A percentile compares a stretch with the other conserved stretches of the same genome.
These are phyloP conservation scores for Pseudomyrmex dendroicus DNA, from an alignment of 1,140 invertebrate genomes.

Conservation along the genomic window DNA sequence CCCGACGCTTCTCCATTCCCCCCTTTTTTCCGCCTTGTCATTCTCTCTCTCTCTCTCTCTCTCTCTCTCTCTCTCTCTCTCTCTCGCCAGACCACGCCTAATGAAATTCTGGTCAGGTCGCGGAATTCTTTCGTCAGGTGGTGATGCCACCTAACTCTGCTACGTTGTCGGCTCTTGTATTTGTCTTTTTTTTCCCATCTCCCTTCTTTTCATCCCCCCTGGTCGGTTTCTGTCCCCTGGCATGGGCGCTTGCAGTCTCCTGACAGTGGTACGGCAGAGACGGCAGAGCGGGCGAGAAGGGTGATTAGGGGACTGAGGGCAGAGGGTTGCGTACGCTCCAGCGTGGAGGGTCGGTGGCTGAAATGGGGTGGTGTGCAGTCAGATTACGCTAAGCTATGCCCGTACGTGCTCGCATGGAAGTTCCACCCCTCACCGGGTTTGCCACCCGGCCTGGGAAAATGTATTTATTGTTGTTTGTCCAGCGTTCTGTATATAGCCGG, in stretches of 20 bases:
- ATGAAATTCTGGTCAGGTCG: conserved; percentile 84
- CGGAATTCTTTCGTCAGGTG: conserved; percentile 83
- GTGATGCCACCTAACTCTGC: conserved; percentile 74
- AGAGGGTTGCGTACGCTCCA: conserved; percentile 66
- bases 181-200: conserved; percentile 53
- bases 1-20: conserved; percentile 46
- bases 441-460: conserved; percentile 80
- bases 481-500: conserved; percentile 77
- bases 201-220: conserved; percentile 36
- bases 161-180: conserved; percentile 55
- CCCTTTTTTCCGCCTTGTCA: conserved; percentile 15
- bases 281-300: conserved; percentile 12
- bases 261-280: conserved; percentile 56
- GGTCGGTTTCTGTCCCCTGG: conserved; percentile 50
- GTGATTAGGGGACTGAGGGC: conserved; percentile 28
- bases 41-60: conserved; percentile 12
- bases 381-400: conserved; percentile 86
- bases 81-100: conserved; percentile 72
- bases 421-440: conserved; percentile 75
- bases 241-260: conserved; percentile 75
- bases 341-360: conserved; percentile 73
- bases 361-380: conserved; percentile 83
- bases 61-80: conserved; percentile 56
- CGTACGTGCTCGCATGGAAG: conserved; percentile 85
- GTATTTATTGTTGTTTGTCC: conserved; percentile 86